phyloP scores from a whole-genome alignment of 1,140 invertebrate species.

The Drosophila willistoni region DNA sequence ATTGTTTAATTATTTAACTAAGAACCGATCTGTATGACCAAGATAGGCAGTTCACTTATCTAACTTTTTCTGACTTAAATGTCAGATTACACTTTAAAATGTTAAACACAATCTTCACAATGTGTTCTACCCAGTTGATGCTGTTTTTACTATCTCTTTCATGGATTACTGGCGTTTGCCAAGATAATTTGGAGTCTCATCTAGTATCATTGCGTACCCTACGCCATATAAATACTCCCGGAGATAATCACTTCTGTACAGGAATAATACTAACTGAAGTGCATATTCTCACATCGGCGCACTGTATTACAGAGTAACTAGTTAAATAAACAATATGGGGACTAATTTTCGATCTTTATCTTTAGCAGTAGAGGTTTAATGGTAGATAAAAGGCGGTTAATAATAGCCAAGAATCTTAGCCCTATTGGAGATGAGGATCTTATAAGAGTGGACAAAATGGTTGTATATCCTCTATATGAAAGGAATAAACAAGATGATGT shows the following conservation, averaged over 20 bases:
- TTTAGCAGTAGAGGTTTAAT: slow-evolving; percentile 18
- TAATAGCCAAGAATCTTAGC: background rate
- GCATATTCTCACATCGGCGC: slow-evolving; percentile 32
- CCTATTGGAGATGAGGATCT: background rate
- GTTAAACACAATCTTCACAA: background rate
- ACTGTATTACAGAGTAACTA: slow-evolving; percentile 41
- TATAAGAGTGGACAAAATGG: slow-evolving; percentile 8
- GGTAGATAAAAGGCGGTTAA: slow-evolving; percentile 12
- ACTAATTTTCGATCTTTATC: background rate
- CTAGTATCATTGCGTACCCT: slow-evolving; percentile 34
- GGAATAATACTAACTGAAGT: slow-evolving; percentile 23
- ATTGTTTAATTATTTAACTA: too few relatives aligned
- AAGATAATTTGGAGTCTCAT: background rate
- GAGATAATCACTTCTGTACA: slow-evolving; percentile 45
- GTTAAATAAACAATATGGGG: background rate
- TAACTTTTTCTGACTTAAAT: too few relatives aligned
- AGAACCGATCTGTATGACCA: too few relatives aligned
- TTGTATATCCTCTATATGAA: slow-evolving; percentile 19
- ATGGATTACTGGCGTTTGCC: background rate
- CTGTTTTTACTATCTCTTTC: background rate
- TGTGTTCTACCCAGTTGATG: background rate
- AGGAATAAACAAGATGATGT: slow-evolving; percentile 26
- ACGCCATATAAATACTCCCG: background rate
- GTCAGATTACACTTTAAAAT: background rate
- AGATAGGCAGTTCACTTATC: too few relatives aligned